Evolutionary conservation across 37 sponge, comb jelly and placozoan species (phyloP), one percentile per base, ranked within the genome.

Genomic region (Trichoplax adhaerens): DNA sequence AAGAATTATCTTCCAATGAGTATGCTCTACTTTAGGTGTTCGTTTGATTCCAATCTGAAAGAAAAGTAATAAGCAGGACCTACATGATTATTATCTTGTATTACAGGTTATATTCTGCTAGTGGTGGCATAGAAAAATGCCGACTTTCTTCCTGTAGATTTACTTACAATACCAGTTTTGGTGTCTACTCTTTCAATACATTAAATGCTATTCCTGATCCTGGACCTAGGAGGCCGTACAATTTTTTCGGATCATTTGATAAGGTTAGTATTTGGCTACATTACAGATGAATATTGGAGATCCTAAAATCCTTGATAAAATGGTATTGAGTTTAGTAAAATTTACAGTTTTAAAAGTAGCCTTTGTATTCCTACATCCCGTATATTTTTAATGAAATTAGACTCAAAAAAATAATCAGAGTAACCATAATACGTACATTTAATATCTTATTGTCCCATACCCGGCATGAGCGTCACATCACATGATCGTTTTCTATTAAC

Each of bases 221-320:
- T 4, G 93, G 93, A 1, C 86, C 83, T 54, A 76, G 66, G 52
- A 58, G 89, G 76, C 93, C 93, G 1, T 92, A 65, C 74, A 92
- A 92, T 57, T 92, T 92, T 74, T 92, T 92, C 83, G 93, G 93
- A 3, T 56, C 83, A 6, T 56, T 92, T 48, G 73, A 80, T 67
- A 83, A 87, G 4, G 85, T 87, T 54, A 74, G 29, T 29, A 29
- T 29, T 29, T 29, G 29, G 29, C 29, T 29, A 29, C 29, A 29
- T 29, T 29, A 29, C 29, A 29, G 29, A 29, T 29, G 29, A 29
- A 29, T 29, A 29, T 29, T 29, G 29, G 29, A 29, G 29, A 29
- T 29, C 29, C 29, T 29, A 29, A 29, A 29, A 29, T 29, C 29
- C 29, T 29, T 29, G 29, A 29, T 29, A 29, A 29, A 29, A 29